These are phyloP conservation scores for Amphipoea oculea DNA, from an alignment of 2,888 invertebrate genomes.

Conservation along the genomic window DNA sequence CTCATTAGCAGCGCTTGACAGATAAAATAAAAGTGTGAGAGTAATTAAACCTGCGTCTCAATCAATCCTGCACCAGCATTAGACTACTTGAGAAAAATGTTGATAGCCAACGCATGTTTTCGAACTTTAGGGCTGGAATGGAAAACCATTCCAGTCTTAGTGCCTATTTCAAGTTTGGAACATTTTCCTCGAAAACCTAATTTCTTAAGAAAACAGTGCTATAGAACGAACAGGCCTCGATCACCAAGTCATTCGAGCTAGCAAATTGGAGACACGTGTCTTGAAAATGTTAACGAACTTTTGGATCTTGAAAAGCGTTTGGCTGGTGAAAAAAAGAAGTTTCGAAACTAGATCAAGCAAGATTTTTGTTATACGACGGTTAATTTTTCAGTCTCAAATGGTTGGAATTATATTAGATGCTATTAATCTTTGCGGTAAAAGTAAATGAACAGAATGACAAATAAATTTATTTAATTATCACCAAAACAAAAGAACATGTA, in stretches of 20 bases:
- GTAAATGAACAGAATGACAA: neutral
- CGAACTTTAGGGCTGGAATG: slow-evolving; percentile 10
- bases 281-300: slow-evolving; percentile 65
- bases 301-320: slow-evolving; percentile 10
- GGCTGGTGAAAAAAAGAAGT: slow-evolving; percentile 30
- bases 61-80: too few relatives aligned
- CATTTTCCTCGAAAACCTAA: slow-evolving; percentile 43
- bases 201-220: slow-evolving; percentile 57
- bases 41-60: too few relatives aligned
- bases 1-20: too few relatives aligned
- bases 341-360: slow-evolving; percentile 25
- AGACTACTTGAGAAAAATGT: neutral
- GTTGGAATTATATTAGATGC: neutral
- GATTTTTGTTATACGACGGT: slow-evolving; percentile 17
- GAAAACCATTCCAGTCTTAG: slow-evolving; percentile 20
- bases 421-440: neutral
- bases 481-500: neutral
- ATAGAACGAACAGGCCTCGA: slow-evolving; percentile 27
- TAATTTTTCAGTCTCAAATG: neutral
- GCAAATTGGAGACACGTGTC: slow-evolving; percentile 70
- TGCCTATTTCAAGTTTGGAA: slow-evolving; percentile 25
- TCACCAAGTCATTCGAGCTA: slow-evolving; percentile 60
- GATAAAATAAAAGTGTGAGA: too few relatives aligned
- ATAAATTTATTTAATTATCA: neutral
- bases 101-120: neutral